phyloP scores from a whole-genome alignment of 2,113 vertebrate genomes.

The Pseudorectes ferrugineus region DNA sequence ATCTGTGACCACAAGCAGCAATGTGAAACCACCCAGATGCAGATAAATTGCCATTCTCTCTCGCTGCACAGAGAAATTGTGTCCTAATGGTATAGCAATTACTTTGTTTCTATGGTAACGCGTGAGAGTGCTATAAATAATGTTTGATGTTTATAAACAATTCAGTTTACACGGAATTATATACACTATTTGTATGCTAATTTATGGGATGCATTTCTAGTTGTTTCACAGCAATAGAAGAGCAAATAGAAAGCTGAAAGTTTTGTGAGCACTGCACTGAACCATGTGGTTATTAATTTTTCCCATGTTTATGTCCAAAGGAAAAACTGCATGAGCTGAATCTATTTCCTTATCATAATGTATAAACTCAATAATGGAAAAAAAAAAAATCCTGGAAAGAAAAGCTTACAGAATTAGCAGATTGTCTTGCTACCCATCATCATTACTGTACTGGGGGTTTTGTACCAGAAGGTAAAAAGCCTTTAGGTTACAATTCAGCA shows the following conservation, averaged over 20 bases:
- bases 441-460: neutral
- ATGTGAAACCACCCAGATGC: neutral
- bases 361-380: neutral
- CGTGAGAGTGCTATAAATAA: neutral
- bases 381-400: neutral
- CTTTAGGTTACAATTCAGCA: neutral
- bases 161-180: neutral
- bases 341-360: neutral
- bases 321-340: neutral
- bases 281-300: neutral
- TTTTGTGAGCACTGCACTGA: neutral
- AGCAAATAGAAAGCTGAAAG: neutral
- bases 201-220: neutral
- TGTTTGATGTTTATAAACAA: conserved; percentile 41
- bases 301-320: neutral
- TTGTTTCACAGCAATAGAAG: neutral
- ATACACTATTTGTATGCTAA: neutral
- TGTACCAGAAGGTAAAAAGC: neutral
- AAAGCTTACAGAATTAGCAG: neutral
- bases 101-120: conserved; percentile 11
- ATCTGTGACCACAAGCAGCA: neutral
- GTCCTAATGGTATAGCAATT: conserved; percentile 20
- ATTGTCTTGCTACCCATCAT: neutral
- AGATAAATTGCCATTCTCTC: conserved; percentile 18
- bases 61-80: neutral